Evolutionary conservation across 2,113 vertebrate species (phyloP).

Genomic region (Neodon shergylaensis): DNA sequence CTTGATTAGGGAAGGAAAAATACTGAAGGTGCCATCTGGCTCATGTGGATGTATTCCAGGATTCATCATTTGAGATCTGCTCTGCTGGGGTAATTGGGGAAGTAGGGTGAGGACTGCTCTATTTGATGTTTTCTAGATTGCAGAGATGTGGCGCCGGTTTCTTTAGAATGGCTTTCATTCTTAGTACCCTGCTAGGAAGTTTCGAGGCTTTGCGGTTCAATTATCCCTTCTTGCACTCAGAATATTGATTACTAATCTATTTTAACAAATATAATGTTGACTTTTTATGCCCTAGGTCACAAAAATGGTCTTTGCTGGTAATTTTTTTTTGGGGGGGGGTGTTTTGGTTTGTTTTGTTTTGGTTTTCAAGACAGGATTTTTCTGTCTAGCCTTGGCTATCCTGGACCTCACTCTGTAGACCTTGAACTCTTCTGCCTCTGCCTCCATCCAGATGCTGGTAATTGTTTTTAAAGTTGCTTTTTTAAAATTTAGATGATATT

Average conservation of each 20-base stretch:
- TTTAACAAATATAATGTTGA: background rate
- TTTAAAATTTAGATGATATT: background rate
- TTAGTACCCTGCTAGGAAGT: slow-evolving; percentile 17
- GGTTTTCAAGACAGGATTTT: too few species aligned
- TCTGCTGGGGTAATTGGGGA: background rate
- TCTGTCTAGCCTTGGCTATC: too few species aligned
- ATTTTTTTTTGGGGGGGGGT: too few species aligned
- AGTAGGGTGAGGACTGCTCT: background rate
- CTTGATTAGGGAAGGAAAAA: background rate
- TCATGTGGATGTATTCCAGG: background rate
- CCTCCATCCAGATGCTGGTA: background rate
- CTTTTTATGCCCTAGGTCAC: background rate
- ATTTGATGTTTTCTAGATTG: slow-evolving; percentile 17
- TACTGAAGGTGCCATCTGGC: background rate
- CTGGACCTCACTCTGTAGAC: too few species aligned
- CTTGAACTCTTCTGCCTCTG: too few species aligned
- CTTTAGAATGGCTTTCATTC: slow-evolving; percentile 23
- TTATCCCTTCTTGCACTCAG: background rate
- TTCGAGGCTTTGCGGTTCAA: background rate
- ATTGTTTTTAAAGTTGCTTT: background rate
- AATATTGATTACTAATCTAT: slow-evolving; percentile 19
- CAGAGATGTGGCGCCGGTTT: background rate
- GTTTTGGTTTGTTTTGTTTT: too few species aligned
- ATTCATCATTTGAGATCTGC: background rate
- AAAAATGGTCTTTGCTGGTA: background rate